Percentiles rank a stretch among this genome's conserved stretches.
These are phyloP conservation scores for Ferdinandea cuprea DNA, from an alignment of 2,888 invertebrate genomes.

Conservation along the genomic window DNA sequence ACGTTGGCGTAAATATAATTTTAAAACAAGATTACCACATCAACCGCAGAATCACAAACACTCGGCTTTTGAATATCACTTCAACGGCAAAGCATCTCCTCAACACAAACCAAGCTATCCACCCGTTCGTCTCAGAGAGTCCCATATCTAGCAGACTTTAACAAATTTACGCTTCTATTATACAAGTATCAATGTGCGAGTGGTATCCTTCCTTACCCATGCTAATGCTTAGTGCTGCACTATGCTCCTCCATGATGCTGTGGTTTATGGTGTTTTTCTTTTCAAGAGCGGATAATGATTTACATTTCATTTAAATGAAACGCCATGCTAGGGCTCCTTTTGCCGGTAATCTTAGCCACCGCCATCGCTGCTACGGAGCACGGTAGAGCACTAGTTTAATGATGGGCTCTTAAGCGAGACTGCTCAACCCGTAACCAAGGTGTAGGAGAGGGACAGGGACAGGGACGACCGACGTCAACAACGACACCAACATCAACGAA, in stretches of 20 bases:
- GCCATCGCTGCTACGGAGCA: conserved; percentile 30
- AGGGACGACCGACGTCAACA: no score
- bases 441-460: not conserved
- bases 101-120: conserved; percentile 10
- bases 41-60: conserved; percentile 69
- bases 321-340: conserved; percentile 27
- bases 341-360: conserved; percentile 45
- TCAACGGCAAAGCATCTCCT: conserved; percentile 8
- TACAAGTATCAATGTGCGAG: conserved; percentile 43
- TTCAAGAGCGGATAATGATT: conserved; percentile 72
- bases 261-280: conserved; percentile 70
- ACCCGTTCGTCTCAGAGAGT: conserved; percentile 22
- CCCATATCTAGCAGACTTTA: conserved; percentile 58
- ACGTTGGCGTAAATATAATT: conserved; percentile 44
- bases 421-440: conserved; percentile 32
- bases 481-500: no score
- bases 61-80: conserved; percentile 67
- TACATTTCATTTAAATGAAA: conserved; percentile 73
- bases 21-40: conserved; percentile 61
- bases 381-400: conserved; percentile 44
- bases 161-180: conserved; percentile 71
- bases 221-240: not conserved
- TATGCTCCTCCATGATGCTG: conserved; percentile 50
- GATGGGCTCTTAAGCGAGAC: conserved; percentile 40
- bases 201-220: conserved; percentile 45